A percentile compares a stretch with the other conserved stretches of the same genome.
Evolutionary conservation across 2,113 vertebrate species (phyloP).

Genomic region (Corythoichthys intestinalis): DNA sequence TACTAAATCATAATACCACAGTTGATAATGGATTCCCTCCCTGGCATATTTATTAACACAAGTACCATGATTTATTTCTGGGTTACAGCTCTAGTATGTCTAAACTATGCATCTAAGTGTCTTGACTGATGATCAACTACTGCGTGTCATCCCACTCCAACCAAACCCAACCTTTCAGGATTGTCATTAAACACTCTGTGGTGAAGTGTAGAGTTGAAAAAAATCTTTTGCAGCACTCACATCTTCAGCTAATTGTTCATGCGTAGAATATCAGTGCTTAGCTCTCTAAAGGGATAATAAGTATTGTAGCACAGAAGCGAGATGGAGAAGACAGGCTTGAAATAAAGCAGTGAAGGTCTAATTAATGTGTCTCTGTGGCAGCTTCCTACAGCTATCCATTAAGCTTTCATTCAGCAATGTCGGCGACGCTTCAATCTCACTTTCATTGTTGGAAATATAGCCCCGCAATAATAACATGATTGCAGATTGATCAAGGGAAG

Average conservation of each 20-base stretch:
- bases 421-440: slow-evolving; percentile 74
- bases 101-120: neutral
- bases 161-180: neutral
- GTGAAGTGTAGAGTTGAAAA: neutral
- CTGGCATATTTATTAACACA: neutral
- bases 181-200: neutral
- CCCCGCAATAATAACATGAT: slow-evolving; percentile 80
- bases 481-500: slow-evolving; percentile 64
- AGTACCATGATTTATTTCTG: neutral
- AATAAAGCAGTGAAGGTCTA: slow-evolving; percentile 85
- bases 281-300: slow-evolving; percentile 82
- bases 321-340: slow-evolving; percentile 71
- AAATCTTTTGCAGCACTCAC: slow-evolving; percentile 9
- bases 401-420: slow-evolving; percentile 67
- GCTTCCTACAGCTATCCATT: slow-evolving; percentile 76
- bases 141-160: neutral
- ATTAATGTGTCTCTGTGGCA: slow-evolving; percentile 87
- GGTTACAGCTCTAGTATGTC: neutral
- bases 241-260: slow-evolving; percentile 72
- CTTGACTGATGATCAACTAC: neutral
- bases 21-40: neutral
- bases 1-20: neutral
- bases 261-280: slow-evolving; percentile 80
- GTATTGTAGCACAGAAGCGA: slow-evolving; percentile 78
- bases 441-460: slow-evolving; percentile 72